Base-by-base conservation (phyloP, 2,797 vertebrate genomes). In the Orestias chungarensis region DNA sequence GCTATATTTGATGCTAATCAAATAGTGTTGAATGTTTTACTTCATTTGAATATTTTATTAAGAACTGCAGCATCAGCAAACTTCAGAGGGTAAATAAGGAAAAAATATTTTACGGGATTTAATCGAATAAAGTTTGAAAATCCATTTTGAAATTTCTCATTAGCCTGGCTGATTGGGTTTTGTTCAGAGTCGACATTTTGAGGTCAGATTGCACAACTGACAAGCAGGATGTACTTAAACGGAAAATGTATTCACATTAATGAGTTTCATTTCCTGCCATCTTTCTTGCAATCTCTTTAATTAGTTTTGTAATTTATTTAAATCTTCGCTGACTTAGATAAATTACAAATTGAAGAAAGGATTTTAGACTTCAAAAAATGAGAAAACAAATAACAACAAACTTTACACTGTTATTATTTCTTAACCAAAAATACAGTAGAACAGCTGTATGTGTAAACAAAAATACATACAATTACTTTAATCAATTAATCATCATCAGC, bases 1-100 rank as follows among this genome's bases (percentile, higher is more conserved):
- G 64, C 44, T 72, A 76, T 68, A 79, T 77, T 74, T 84, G 47
- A 79, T 75, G 42, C 50, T 55, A 71, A 84, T 86, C 79, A 70
- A 75, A 76, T 2, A 35, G n/a, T 8, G n/a, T 68, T 74, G 35
- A 68, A 75, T 65, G 74, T 68, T 70, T 57, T 66, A n/a, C 61
- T 64, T 25, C 40, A 72, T 70, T 55, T 62, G n/a, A 73, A 68
- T 64, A 67, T 70, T 74, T 65, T 75, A 54, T 64, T 8, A 29
- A 65, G 17, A 40, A n/a, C 15, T 42, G 54, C 33, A 64, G 57
- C 43, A 70, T 46, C 66, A 50, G 43, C 43, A 73, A 52, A 71
- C 0, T 67, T 38, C 52, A 50, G 35, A 71, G 54, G 31, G 27
- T n/a, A 1, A 20, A 59, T n/a, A 44, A 2, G 0, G 38, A 69